phyloP scores from a whole-genome alignment of 2,113 vertebrate species.

The Oceanodroma tethys region DNA sequence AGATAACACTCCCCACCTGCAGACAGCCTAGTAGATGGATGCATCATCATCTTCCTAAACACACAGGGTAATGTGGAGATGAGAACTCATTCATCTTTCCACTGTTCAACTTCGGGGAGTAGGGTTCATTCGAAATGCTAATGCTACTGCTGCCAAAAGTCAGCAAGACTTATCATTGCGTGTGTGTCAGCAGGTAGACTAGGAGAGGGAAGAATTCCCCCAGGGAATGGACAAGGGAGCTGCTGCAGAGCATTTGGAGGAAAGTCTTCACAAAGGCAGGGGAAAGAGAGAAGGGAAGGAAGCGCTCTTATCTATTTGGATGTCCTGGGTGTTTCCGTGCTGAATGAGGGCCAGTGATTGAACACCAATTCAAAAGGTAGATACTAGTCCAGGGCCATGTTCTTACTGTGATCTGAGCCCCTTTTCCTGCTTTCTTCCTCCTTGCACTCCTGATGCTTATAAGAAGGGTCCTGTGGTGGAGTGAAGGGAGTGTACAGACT shows the following conservation, averaged over 20 bases:
- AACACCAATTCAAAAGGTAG: not conserved
- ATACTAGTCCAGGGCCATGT: not conserved
- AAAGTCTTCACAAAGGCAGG: not conserved
- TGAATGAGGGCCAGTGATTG: not conserved
- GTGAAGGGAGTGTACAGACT: not conserved
- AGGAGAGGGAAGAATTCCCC: not conserved
- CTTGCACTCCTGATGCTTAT: not conserved
- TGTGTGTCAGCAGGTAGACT: conserved; percentile 20
- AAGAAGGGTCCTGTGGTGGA: not conserved
- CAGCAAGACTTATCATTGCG: not conserved
- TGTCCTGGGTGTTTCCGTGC: not conserved
- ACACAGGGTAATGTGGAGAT: not conserved
- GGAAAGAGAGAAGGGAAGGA: not conserved
- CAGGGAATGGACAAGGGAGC: not conserved
- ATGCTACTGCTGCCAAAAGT: conserved; percentile 1
- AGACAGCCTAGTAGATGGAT: not conserved
- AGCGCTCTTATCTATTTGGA: not conserved
- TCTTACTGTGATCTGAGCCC: not conserved
- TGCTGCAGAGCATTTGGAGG: not conserved
- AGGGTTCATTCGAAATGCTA: not conserved
- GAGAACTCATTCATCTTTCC: not conserved
- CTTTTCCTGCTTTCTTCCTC: not conserved
- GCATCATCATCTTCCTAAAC: not conserved
- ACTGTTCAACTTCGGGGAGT: not conserved
- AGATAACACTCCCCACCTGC: not conserved